Evolutionary conservation across 2,888 invertebrate genomes (phyloP).

Genomic region (Dynastes maya): DNA sequence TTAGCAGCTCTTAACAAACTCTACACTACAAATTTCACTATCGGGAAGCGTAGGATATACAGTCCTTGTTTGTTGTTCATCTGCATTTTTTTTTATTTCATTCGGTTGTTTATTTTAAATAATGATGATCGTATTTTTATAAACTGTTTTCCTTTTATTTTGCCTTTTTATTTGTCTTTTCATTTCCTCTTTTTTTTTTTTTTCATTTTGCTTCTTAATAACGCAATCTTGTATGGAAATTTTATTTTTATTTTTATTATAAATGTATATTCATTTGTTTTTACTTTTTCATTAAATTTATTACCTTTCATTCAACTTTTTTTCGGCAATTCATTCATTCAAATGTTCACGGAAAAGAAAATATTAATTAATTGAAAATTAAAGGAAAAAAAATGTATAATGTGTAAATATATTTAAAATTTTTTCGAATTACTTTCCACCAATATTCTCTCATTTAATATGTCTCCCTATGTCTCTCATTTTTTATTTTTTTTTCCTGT

Average conservation of each 20-base stretch:
- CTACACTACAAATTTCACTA: conserved; percentile 53
- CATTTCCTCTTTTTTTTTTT: not conserved
- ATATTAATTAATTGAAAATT: not conserved
- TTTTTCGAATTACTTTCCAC: conserved; percentile 29
- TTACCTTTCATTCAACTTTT: not conserved
- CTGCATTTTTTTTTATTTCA: not conserved
- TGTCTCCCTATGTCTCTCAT: conserved; percentile 3
- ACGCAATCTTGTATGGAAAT: conserved; percentile 1
- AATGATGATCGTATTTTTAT: conserved; percentile 6
- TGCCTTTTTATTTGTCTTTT: not conserved
- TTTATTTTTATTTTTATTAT: not conserved
- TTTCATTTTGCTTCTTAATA: not conserved
- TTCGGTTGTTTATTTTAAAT: conserved; percentile 20
- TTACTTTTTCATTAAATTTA: not conserved
- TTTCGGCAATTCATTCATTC: not conserved
- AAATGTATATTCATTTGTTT: conserved; percentile 8
- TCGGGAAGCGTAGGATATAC: conserved; percentile 54
- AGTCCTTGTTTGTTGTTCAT: conserved; percentile 48
- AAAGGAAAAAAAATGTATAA: conserved; percentile 1
- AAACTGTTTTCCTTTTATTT: conserved; percentile 1
- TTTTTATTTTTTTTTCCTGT: not conserved
- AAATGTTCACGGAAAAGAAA: too few species aligned
- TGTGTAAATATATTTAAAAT: not conserved
- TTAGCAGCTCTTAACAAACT: conserved; percentile 56
- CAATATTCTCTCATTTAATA: conserved; percentile 17